A percentile compares a stretch with the other conserved stretches of the same genome.
Conservation (phyloP, 2,797 vertebrate species). For the Anguilla anguilla region DNA sequence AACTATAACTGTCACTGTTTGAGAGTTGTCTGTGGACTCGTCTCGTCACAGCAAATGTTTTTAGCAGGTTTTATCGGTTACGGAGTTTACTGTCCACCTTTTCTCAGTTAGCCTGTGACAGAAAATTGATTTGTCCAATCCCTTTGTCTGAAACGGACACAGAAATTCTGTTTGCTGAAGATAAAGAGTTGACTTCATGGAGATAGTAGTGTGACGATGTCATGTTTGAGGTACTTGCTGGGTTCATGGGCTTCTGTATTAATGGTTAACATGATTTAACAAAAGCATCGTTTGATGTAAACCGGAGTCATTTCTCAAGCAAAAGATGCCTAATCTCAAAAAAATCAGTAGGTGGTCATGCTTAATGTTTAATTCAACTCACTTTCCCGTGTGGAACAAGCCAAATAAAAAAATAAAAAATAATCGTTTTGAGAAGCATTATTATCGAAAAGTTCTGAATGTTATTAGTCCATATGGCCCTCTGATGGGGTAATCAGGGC, state of each 20-base stretch:
- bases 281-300: background rate
- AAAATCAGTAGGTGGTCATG: too few relatives aligned
- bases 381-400: background rate
- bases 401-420: background rate
- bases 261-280: conserved; percentile 6
- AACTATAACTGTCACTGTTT: too few relatives aligned
- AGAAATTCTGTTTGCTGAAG: conserved; percentile 12
- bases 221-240: background rate
- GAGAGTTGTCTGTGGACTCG: too few relatives aligned
- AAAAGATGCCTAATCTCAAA: background rate
- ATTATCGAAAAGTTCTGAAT: background rate
- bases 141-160: background rate
- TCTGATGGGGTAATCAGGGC: background rate
- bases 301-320: background rate
- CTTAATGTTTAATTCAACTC: background rate
- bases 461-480: background rate
- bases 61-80: background rate
- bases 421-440: background rate
- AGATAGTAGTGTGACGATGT: conserved; percentile 4
- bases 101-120: background rate
- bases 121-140: background rate
- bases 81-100: background rate
- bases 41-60: background rate
- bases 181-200: background rate
- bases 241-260: background rate